Percentiles rank a stretch among this genome's conserved stretches.
Conservation (phyloP, 2,888 invertebrate species). For the Eubasilissa splendida region DNA sequence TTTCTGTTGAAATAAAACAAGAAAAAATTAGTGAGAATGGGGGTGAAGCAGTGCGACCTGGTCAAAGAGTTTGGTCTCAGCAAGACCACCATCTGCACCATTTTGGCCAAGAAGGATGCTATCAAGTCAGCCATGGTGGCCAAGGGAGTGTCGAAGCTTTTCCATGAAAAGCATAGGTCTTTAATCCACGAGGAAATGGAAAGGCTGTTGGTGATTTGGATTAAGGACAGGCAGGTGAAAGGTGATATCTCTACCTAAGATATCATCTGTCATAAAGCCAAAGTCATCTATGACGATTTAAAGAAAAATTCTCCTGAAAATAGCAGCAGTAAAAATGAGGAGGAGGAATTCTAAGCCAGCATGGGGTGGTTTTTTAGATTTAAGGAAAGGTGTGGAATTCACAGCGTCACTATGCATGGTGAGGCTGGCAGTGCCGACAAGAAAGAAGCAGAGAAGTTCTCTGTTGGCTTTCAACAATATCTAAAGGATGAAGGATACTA, state of each 20-base stretch:
- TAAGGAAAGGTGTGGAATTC: slow-evolving; percentile 54
- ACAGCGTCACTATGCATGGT: slow-evolving; percentile 53
- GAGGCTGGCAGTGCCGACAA: slow-evolving; percentile 50
- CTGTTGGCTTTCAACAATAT: slow-evolving; percentile 42
- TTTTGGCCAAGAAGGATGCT: too few species aligned
- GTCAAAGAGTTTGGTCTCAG: too few species aligned
- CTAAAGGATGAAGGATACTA: slow-evolving; percentile 53
- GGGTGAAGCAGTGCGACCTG: too few species aligned
- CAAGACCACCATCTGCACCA: too few species aligned
- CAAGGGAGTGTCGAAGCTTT: slow-evolving; percentile 21
- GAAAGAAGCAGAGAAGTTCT: slow-evolving; percentile 53
- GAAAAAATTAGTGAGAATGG: too few species aligned
- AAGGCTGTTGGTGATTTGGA: slow-evolving; percentile 54
- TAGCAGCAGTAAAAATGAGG: slow-evolving; percentile 55
- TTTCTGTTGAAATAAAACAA: too few species aligned
- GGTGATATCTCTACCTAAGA: slow-evolving; percentile 58
- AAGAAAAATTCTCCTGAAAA: slow-evolving; percentile 55
- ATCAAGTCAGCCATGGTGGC: too few species aligned
- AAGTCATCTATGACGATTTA: slow-evolving; percentile 37
- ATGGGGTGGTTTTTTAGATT: slow-evolving; percentile 56
- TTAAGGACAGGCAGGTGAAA: slow-evolving; percentile 55
- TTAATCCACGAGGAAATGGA: slow-evolving; percentile 55
- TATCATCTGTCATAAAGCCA: slow-evolving; percentile 49
- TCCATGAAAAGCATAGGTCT: slow-evolving; percentile 52
- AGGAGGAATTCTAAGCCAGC: slow-evolving; percentile 54